Base-by-base conservation (phyloP, 1,140 invertebrate species). In the Drosophila bifasciata region DNA sequence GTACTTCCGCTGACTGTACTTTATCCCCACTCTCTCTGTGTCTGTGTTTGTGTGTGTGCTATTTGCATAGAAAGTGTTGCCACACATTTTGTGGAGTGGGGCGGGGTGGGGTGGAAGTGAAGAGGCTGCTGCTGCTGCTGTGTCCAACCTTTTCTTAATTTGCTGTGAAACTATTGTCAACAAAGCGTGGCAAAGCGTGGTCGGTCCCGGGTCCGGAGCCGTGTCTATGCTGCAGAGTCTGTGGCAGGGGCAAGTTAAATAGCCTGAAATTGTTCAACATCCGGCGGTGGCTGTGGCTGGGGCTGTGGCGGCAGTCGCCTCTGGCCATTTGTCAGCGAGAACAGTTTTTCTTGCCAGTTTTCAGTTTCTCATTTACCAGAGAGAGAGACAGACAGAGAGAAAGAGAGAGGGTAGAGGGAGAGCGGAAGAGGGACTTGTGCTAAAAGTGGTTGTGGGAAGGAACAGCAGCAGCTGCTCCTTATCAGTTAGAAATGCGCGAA, bases 121-220 rank as follows among this genome's bases (percentile, higher is more conserved):
- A n/a, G n/a, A n/a, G n/a, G n/a, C n/a, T 46, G 51, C 19, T 32
- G 48, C 39, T 59, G 53, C 23, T 44, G 19, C 62, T 41, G 25
- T 62, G 83, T 83, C 67, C 83, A 88, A 88, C 83, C 83, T 88
- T 88, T 88, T 88, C 83, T 88, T 88, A 89, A 89, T 89, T 89
- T 89, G 76, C 84, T 89, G 85, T 89, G 73, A 89, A 89, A 89
- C 85, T 89, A 89, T 89, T 89, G 85, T 78, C 73, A 89, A 78
- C 85, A 76, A 85, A 85, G 80, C 73, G 57, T 76, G 70, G 70
- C 70, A 64, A 64, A 53, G 67, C 76, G 60, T 73, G 66, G 61
- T 40, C 67, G 25, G 25, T 25, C n/a, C 36, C 40, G 17, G n/a
- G 60, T 16, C 9, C 43, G 11, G 36, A 6, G 32, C 36, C 16